phyloP scores from a whole-genome alignment of 2,113 vertebrate genomes.

The Fregata magnificens region DNA sequence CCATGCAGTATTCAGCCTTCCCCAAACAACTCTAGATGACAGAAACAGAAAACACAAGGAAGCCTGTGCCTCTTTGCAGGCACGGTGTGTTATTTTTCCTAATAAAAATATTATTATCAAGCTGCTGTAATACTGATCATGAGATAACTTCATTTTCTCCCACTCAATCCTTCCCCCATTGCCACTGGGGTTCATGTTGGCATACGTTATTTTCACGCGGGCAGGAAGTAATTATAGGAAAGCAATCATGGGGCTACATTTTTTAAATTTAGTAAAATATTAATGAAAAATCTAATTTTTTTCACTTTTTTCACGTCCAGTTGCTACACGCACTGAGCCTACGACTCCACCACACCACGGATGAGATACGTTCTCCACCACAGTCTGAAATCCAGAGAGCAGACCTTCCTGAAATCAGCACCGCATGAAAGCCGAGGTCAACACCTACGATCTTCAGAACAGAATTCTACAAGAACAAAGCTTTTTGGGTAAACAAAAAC shows the following conservation, averaged over 20 bases:
- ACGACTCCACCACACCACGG: accelerated
- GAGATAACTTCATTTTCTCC: not conserved
- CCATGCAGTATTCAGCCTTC: not conserved
- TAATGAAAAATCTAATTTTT: not conserved
- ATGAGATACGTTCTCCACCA: not conserved
- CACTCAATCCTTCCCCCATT: not conserved
- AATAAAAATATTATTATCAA: not conserved
- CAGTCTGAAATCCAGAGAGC: not conserved
- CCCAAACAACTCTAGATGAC: not conserved
- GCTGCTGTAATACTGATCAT: not conserved
- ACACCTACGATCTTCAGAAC: not conserved
- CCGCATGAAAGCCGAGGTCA: not conserved
- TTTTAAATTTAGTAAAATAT: not conserved
- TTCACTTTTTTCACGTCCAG: not conserved
- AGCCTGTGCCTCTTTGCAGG: not conserved
- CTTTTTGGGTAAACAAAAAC: not conserved
- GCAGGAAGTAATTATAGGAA: not conserved
- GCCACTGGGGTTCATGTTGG: not conserved
- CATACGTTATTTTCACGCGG: not conserved
- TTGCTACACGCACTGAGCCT: not conserved
- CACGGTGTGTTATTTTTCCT: not conserved
- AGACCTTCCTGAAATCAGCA: not conserved
- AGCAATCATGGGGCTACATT: not conserved
- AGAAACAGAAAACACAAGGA: not conserved
- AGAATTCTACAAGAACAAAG: not conserved